Base-by-base conservation (phyloP, 2,797 vertebrate genomes). In the Phylloscopus collybita region DNA sequence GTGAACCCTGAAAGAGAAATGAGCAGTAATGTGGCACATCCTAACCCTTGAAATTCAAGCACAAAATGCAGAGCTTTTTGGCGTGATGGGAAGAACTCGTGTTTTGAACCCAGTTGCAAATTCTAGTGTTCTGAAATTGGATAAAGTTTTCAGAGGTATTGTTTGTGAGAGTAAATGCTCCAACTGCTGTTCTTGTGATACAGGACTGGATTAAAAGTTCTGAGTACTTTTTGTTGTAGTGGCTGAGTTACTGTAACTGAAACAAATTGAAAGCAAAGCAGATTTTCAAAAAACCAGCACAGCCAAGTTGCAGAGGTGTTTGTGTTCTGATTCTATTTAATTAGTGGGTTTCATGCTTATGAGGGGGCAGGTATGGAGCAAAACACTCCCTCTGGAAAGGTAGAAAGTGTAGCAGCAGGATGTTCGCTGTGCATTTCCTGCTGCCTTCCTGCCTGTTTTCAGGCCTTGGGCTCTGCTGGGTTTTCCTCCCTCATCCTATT, bases 261-360 rank as follows among this genome's bases (percentile, higher is more conserved):
- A 81, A 50, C 14, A 19, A 73, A 57, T 4, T 4, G 25, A 75
- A 12, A 38, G 12, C 42, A 25, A 67, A 75, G 49, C 20, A 78
- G 32, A 53, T 20, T 54, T 84, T 23, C 0, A 13, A 11, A 67
- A 42, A 56, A 2, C 0, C 6, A 30, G 11, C 5, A 4, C 5
- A 11, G 4, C 23, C 5, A 0, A 76, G 18, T 60, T 88, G 19
- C 19, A 72, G 80, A 47, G 34, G 8, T 53, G 12, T 34, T 66
- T 7, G 2, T 56, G 11, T 80, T 85, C 40, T 13, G 26, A 7
- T 73, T 66, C 17, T 59, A 34, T 66, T 66, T 17, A 65, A 4
- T n/a, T 50, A 40, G 42, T 16, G 8, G 22, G 19, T 45, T 45
- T 42, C 13, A 50, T 40, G 29, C 12, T 76, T 70, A 3, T 12